A percentile compares a stretch with the other conserved stretches of the same genome.
Conservation (phyloP, 2,797 vertebrate genomes). For the Enteromius fasciolatus region DNA sequence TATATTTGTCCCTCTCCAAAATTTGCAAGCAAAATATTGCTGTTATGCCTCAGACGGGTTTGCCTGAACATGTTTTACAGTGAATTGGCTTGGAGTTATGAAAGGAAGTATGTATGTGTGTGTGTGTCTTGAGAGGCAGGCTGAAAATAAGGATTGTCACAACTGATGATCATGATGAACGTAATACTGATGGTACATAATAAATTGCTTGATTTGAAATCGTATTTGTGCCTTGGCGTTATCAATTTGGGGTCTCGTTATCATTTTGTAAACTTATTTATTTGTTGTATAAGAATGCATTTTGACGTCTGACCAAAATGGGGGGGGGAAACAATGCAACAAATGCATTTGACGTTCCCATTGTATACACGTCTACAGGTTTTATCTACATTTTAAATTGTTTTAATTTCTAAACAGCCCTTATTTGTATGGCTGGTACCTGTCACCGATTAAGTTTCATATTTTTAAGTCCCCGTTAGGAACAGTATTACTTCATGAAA, state of each 20-base stretch:
- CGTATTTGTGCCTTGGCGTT: slow-evolving; percentile 25
- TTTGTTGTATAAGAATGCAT: not conserved
- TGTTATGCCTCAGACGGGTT: slow-evolving; percentile 41
- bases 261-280: not conserved
- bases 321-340: not conserved
- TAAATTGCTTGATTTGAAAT: slow-evolving; percentile 57
- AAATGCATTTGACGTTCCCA: not conserved
- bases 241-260: not conserved
- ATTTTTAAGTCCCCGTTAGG: not conserved
- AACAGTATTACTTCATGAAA: not conserved
- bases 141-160: slow-evolving; percentile 35
- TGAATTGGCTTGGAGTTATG: slow-evolving; percentile 27
- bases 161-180: slow-evolving; percentile 34
- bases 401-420: too few species aligned
- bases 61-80: slow-evolving; percentile 34
- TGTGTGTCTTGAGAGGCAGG: not conserved
- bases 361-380: not conserved
- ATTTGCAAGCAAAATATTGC: slow-evolving; percentile 32
- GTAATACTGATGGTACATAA: slow-evolving; percentile 46
- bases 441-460: not conserved
- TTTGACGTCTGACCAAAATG: not conserved
- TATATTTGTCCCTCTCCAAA: slow-evolving; percentile 10
- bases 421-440: not conserved
- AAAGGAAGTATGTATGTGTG: not conserved
- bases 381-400: not conserved